Conservation (phyloP, 2,113 vertebrate genomes). For the Rallus limicola region DNA sequence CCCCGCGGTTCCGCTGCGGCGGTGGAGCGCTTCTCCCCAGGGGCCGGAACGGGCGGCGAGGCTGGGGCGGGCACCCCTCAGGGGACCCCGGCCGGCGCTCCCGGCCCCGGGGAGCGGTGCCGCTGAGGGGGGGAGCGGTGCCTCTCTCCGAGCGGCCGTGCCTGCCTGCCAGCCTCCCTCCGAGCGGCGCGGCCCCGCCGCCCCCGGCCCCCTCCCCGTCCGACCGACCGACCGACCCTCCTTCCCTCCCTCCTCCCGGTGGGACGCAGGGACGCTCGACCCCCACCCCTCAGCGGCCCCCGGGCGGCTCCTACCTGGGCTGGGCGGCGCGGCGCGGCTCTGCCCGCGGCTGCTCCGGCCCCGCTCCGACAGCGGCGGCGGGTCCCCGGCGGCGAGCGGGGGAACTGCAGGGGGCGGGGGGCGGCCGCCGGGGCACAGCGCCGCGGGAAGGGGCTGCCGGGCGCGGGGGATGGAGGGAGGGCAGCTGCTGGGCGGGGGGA, state of each 20-base stretch:
- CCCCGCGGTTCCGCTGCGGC: neutral
- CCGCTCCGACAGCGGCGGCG: neutral
- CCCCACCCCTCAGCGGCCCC: neutral
- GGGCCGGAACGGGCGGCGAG: neutral
- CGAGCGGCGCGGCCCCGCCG: no score
- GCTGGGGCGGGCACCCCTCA: neutral
- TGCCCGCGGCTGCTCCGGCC: neutral
- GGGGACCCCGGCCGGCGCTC: neutral
- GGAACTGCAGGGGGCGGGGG: neutral
- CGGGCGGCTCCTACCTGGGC: slow-evolving; percentile 53
- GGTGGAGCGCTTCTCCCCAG: neutral
- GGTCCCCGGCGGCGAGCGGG: slow-evolving; percentile 24
- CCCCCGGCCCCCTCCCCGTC: neutral
- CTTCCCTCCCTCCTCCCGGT: neutral
- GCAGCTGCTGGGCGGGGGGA: no score
- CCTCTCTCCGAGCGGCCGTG: no score
- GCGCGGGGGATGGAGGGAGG: neutral
- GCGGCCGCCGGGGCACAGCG: neutral
- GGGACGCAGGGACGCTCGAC: neutral
- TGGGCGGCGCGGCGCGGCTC: slow-evolving; percentile 10
- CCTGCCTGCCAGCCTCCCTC: no score
- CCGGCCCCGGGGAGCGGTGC: neutral
- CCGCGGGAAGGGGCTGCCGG: neutral
- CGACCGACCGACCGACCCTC: neutral
- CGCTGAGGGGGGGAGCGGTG: no score